A percentile compares a stretch with the other conserved stretches of the same genome.
phyloP scores from a whole-genome alignment of 2,113 vertebrate genomes.

The Apistogramma diplotaenia region DNA sequence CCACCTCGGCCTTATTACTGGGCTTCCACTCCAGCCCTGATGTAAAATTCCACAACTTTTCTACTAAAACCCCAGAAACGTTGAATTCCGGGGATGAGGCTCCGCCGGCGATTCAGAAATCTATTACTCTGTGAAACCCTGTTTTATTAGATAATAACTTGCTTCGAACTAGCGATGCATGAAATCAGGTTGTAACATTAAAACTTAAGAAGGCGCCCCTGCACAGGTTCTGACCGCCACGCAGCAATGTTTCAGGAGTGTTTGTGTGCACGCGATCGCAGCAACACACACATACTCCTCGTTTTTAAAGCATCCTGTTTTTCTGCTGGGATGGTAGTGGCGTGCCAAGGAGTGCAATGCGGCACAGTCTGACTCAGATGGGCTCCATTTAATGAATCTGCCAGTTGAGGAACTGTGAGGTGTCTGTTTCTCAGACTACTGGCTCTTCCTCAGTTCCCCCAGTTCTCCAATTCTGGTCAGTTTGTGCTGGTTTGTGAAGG shows the following conservation, averaged over 20 bases:
- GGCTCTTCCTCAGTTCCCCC: not conserved
- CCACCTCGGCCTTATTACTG: slow-evolving; percentile 1
- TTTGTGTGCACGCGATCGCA: not conserved
- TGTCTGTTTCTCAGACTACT: not conserved
- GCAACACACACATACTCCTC: not conserved
- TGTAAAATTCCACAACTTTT: slow-evolving; percentile 16
- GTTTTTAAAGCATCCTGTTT: not conserved
- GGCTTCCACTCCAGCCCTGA: not conserved
- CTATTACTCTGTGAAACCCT: not conserved
- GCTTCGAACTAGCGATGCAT: not conserved
- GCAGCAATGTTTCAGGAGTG: not conserved
- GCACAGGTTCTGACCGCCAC: not conserved
- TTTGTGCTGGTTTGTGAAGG: not conserved
- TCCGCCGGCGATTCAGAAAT: not conserved
- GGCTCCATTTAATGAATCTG: not conserved
- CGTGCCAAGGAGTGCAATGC: not conserved
- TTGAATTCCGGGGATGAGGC: not conserved
- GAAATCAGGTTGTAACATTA: not conserved
- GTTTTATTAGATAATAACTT: not conserved
- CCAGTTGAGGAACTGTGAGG: not conserved
- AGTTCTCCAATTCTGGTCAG: not conserved
- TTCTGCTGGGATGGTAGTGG: not conserved
- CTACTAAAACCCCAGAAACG: not conserved
- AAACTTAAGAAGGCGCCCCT: not conserved
- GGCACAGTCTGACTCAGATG: not conserved